Evolutionary conservation across 1,140 invertebrate species (phyloP).

Genomic region (Apis mellifera): DNA sequence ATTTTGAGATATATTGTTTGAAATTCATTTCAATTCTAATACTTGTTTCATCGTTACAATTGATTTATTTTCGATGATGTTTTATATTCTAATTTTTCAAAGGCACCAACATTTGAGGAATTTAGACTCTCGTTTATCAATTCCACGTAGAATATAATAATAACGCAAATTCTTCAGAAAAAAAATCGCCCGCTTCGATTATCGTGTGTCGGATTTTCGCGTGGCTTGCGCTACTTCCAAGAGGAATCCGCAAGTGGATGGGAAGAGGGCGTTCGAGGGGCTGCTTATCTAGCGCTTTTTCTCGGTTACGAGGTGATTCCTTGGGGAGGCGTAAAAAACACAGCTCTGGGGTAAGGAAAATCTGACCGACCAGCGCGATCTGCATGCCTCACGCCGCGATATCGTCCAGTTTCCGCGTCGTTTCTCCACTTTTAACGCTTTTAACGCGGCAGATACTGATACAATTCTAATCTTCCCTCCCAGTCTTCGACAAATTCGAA

Average conservation of each 20-base stretch:
- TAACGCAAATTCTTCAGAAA: not conserved
- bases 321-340: slow-evolving; percentile 12
- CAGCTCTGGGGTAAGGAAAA: not conserved
- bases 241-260: not conserved
- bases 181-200: too few relatives aligned
- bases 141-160: not conserved
- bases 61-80: too few relatives aligned
- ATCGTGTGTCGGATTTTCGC: not conserved
- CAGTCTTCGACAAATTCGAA: slow-evolving; percentile 50
- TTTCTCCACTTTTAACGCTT: slow-evolving; percentile 39
- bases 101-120: too few relatives aligned
- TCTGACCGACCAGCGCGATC: not conserved
- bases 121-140: too few relatives aligned
- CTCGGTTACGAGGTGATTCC: not conserved
- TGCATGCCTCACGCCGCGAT: not conserved
- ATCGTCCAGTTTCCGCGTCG: slow-evolving; percentile 37
- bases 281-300: not conserved
- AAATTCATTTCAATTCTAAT: too few relatives aligned
- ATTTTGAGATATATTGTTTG: too few relatives aligned
- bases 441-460: not conserved
- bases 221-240: not conserved
- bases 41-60: too few relatives aligned
- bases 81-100: too few relatives aligned
- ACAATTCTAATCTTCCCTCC: not conserved
- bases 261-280: not conserved